These are phyloP conservation scores for Atethmia centrago DNA, from an alignment of 2,888 invertebrate genomes.

Conservation along the genomic window DNA sequence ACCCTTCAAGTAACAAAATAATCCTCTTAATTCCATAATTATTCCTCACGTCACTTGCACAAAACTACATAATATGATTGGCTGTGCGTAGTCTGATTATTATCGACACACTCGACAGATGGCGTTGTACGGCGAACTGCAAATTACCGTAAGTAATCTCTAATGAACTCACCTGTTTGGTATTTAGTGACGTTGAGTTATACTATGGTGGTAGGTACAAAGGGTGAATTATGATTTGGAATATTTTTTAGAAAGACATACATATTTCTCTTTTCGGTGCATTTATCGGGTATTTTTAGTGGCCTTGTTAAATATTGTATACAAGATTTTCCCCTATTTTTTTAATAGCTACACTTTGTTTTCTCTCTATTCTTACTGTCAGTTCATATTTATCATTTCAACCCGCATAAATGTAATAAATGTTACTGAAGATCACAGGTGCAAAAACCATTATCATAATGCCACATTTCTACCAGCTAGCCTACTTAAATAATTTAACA, in stretches of 20 bases:
- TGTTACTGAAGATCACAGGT: slow-evolving; percentile 36
- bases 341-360: no score
- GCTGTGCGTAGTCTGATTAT: slow-evolving; percentile 69
- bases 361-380: neutral
- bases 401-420: neutral
- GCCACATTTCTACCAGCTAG: slow-evolving; percentile 25
- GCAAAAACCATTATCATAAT: slow-evolving; percentile 49
- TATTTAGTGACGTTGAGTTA: slow-evolving; percentile 75
- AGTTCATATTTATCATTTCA: neutral
- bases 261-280: neutral
- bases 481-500: slow-evolving; percentile 59
- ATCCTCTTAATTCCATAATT: slow-evolving; percentile 52
- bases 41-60: slow-evolving; percentile 53
- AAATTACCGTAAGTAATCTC: slow-evolving; percentile 86
- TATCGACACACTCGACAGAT: slow-evolving; percentile 82
- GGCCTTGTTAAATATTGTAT: neutral
- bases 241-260: neutral
- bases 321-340: no score
- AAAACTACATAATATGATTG: slow-evolving; percentile 61
- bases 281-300: neutral
- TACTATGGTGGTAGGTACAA: slow-evolving; percentile 33
- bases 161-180: slow-evolving; percentile 86
- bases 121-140: slow-evolving; percentile 74
- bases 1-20: slow-evolving; percentile 41
- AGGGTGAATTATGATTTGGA: neutral